A percentile compares a stretch with the other conserved stretches of the same genome.
phyloP scores from a whole-genome alignment of 2,113 vertebrate genomes.

The Pipa parva region DNA sequence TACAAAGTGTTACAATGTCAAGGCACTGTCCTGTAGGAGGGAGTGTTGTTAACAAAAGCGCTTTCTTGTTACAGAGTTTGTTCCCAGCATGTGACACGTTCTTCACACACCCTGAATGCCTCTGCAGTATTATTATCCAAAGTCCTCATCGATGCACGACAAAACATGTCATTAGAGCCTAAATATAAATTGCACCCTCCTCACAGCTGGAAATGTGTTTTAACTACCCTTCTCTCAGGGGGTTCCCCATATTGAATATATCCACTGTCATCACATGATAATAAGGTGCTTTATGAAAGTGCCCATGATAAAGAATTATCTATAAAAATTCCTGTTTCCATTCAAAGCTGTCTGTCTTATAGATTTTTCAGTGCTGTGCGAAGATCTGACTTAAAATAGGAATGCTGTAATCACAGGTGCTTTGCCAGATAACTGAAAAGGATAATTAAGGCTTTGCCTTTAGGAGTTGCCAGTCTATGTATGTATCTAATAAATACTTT shows the following conservation, averaged over 20 bases:
- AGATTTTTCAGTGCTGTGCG: not conserved
- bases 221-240: not conserved
- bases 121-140: slow-evolving; percentile 9
- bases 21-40: not conserved
- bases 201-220: slow-evolving; percentile 15
- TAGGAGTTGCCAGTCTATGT: too few relatives aligned
- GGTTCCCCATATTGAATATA: not conserved
- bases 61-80: not conserved
- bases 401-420: not conserved
- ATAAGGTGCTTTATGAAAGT: slow-evolving; percentile 4
- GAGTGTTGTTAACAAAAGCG: not conserved
- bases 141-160: not conserved
- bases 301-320: too few relatives aligned
- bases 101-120: not conserved
- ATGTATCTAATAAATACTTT: too few relatives aligned
- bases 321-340: not conserved
- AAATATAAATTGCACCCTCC: slow-evolving; percentile 28
- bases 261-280: not conserved
- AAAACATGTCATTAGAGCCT: slow-evolving; percentile 35
- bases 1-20: slow-evolving; percentile 4
- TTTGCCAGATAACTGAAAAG: too few relatives aligned
- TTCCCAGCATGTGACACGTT: not conserved
- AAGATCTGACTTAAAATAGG: not conserved
- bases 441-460: too few relatives aligned
- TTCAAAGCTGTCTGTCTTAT: not conserved